Base-by-base conservation (phyloP, 1,140 invertebrate genomes). In the Musca vetustissima region DNA sequence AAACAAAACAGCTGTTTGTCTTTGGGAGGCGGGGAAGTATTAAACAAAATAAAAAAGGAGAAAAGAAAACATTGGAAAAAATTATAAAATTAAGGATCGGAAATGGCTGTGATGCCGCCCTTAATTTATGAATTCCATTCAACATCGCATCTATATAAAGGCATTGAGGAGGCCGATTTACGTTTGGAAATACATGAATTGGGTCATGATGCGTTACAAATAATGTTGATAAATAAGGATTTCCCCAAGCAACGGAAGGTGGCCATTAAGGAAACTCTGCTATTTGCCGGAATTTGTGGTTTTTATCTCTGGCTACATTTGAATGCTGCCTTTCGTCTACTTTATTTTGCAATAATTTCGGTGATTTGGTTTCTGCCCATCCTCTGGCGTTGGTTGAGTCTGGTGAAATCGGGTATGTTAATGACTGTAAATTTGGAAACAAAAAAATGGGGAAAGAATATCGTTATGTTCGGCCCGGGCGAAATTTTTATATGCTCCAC, bases 141-240 rank as follows among this genome's bases (percentile, higher is more conserved):
- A 2, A 21, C 43, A 8, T 4, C 17, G 8, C 49, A 57, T 19
- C n/a, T n/a, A 25, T 69, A 69, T 47, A 48, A 21, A n/a, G 68
- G 68, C 17, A 13, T 19, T n/a, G 17, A 43, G 43, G 13, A 36
- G 48, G 17, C 68, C 13, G 64, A 67, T 61, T 21, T 70, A 36
- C 21, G 59, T 11, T 55, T 70, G 14, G 65, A 65, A 13, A 59
- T 70, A 24, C 9, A 57, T 15, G 43, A 67, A 59, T 67, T 61
- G 50, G 47, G 69, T n/a, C 15, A 24, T n/a, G 69, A 70, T 67
- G 36, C 64, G 4, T 19, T 70, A 8, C 36, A 70, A 61, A 7
- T 70, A 8, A 47, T 61, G 14, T 21, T 70, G 4, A 50, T 53
- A 28, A 70, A 70, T 61, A 25, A 47, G n/a, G 14, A 59, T 17